A percentile compares a stretch with the other conserved stretches of the same genome.
Conservation (phyloP, 2,797 vertebrate genomes). For the Gallinago nigripennis region DNA sequence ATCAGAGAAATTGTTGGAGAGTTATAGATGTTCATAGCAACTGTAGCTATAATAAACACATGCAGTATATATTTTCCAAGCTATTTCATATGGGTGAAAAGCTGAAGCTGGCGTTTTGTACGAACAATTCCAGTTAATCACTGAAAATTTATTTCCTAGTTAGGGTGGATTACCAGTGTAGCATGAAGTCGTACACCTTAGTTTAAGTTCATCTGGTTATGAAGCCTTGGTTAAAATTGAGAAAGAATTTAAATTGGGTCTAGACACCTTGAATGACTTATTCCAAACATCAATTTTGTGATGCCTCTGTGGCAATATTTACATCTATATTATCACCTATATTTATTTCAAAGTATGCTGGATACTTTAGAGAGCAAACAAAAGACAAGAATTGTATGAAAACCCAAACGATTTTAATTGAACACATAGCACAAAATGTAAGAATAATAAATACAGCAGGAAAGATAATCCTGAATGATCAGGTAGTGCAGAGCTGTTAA, state of each 20-base stretch:
- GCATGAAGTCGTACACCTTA: constrained; percentile 50
- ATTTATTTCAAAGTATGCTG: background rate
- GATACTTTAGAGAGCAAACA: background rate
- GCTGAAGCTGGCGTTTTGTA: constrained; percentile 69
- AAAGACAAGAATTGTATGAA: background rate
- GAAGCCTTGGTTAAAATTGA: constrained; percentile 35
- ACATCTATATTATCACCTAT: background rate
- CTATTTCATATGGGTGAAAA: constrained; percentile 75
- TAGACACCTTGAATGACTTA: constrained; percentile 25
- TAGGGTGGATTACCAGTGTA: constrained; percentile 50
- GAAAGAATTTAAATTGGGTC: constrained; percentile 52
- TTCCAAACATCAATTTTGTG: background rate
- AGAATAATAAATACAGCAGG: background rate
- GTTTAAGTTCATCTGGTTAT: constrained; percentile 55
- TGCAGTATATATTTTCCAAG: constrained; percentile 77
- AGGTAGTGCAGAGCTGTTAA: background rate
- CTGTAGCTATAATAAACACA: constrained; percentile 79
- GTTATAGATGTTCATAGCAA: constrained; percentile 81
- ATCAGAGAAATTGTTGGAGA: constrained; percentile 84
- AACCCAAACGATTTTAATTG: background rate
- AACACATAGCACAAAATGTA: background rate
- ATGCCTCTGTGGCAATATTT: background rate
- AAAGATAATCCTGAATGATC: background rate
- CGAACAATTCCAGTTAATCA: constrained; percentile 71
- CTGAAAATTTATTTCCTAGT: constrained; percentile 74